Base-by-base conservation (phyloP, 1,140 invertebrate genomes). In the Drosophila miranda region DNA sequence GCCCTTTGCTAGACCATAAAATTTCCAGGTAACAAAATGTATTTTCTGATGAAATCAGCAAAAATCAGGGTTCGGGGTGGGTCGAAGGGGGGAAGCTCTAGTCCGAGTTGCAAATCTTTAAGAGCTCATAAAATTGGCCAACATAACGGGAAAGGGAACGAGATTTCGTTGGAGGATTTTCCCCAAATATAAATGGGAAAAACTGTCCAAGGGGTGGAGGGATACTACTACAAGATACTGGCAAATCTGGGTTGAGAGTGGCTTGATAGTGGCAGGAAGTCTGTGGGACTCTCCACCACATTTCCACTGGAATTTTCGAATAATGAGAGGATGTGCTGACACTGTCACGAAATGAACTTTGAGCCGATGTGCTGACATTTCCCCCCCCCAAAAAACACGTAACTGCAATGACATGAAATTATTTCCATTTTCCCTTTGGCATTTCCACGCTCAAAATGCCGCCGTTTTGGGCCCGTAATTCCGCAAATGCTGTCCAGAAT, bases 21-120 rank as follows among this genome's bases (percentile, higher is more conserved):
- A 84, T 76, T 51, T 83, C 71, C 84, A 87, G 82, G 82, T 87
- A 86, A 87, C 66, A 23, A 87, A 82, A 82, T 75, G 83, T 80
- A 62, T 87, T 82, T 84, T 68, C 83, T 88, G 82, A 82, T 87
- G 78, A 82, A 88, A 87, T 87, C 82, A 82, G 83, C 78, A 67
- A 70, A 53, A 75, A 66, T 67, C 62, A 66, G 38, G 28, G 43
- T 42, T 64, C 16, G 23, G n/a, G 0, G 23, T 4, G 21, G 21
- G 21, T 23, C 4, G 21, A 2, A 5, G 23, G 23, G 23, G 44
- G 23, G 28, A 30, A 38, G 59, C 56, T 48, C 34, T 59, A 53
- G 50, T 75, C 71, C 69, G 46, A 62, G 52, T 56, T 75, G 75
- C 60, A 82, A 87, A 87, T 78, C 83, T 82, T 78, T 82, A 38